Evolutionary conservation across 2,888 invertebrate species (phyloP), one percentile per base, ranked within the genome.

Genomic region (Hypomecis atomaria): DNA sequence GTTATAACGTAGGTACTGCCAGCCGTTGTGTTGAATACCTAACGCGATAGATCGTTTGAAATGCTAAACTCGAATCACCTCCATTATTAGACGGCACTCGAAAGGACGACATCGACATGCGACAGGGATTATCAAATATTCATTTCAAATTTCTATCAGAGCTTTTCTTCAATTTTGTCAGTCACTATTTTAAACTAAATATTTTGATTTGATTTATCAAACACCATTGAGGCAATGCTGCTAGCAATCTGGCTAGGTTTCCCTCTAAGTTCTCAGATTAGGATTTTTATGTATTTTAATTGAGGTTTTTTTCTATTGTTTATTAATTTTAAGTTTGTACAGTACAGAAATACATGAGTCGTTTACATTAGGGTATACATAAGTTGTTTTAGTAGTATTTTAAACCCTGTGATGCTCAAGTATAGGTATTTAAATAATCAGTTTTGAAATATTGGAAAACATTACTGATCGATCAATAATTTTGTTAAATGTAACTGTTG

Each of bases 41-140:
- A 53, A 53, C 45, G 33, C 43, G 37, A 38, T 45, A 40, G 36
- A 52, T 42, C 49, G 36, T 57, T 62, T 62, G 13, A 56, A 62
- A 52, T 57, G 45, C 62, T 52, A 40, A 53, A 47, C 40, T 45
- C 23, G 36, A 44, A 44, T 42, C 48, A 10, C 7, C 36, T 36
- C 43, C 54, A 43, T 49, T 60, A 48, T 47, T 44, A 45, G 47
- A 42, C n/a, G 13, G 43, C 23, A 13, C 40, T 55, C 37, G n/a
- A 9, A 49, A 36, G 33, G 10, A 38, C 23, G 37, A 55, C 13
- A n/a, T 37, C 8, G 43, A 49, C 37, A 36, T 2, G 6, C 10
- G 43, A 49, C 37, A 36, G 1, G 6, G 7, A 48, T 40, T 33
- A 49, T 55, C 44, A 61, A 43, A 55, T 55, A 55, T 43, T 44